phyloP scores from a whole-genome alignment of 2,113 vertebrate genomes.

The Antechinus flavipes region DNA sequence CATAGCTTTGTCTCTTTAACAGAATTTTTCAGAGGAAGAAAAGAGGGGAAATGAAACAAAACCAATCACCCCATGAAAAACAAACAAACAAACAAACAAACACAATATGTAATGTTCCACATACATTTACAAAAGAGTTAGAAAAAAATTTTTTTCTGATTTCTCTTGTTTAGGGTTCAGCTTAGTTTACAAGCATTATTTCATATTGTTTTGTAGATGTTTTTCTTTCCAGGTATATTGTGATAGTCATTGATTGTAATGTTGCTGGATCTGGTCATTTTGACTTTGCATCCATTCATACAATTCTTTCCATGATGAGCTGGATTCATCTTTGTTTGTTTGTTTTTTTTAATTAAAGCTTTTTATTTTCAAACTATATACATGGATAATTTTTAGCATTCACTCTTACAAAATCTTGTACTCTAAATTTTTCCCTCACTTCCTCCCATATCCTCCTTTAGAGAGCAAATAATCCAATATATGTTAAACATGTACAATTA shows the following conservation, averaged over 20 bases:
- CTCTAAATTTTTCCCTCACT: too few relatives aligned
- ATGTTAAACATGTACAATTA: too few relatives aligned
- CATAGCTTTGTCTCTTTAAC: neutral
- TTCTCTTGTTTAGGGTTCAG: neutral
- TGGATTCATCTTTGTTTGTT: neutral
- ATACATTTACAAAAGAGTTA: neutral
- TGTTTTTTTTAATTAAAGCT: neutral
- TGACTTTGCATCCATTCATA: neutral
- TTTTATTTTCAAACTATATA: too few relatives aligned
- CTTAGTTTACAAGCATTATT: neutral
- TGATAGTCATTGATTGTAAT: neutral
- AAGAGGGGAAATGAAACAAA: neutral
- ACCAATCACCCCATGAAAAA: neutral
- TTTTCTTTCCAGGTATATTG: neutral
- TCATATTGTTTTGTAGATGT: neutral
- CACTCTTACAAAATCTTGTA: too few relatives aligned
- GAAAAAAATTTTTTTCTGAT: neutral
- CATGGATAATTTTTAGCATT: too few relatives aligned
- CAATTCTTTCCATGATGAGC: neutral
- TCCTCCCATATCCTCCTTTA: too few relatives aligned
- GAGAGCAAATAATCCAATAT: too few relatives aligned
- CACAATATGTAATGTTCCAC: neutral
- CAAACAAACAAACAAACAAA: neutral
- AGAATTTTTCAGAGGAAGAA: neutral
- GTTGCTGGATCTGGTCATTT: neutral